Conservation (phyloP, 2,888 invertebrate species). For the Pollenia amentaria region DNA sequence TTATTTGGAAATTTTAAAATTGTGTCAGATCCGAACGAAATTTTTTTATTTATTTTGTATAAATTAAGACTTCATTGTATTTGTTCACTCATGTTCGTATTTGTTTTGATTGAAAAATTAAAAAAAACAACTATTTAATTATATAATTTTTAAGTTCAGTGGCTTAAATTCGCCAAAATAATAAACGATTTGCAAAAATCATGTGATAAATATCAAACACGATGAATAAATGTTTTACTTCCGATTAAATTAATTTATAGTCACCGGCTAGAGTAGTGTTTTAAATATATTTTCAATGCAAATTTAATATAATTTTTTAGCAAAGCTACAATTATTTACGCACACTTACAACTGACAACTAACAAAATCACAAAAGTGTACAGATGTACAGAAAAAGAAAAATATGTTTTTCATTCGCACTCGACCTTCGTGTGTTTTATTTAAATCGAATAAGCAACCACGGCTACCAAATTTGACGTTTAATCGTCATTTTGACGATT, state of each 20-base stretch:
- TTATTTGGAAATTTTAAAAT: slow-evolving; percentile 37
- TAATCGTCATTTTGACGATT: too few species aligned
- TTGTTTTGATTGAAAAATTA: slow-evolving; percentile 24
- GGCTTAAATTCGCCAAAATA: slow-evolving; percentile 43
- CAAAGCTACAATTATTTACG: not conserved
- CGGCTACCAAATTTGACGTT: too few species aligned
- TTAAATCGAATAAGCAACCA: not conserved
- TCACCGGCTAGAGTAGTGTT: slow-evolving; percentile 37
- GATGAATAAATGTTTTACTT: slow-evolving; percentile 43
- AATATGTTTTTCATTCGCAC: not conserved
- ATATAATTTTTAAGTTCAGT: slow-evolving; percentile 47
- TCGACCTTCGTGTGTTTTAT: not conserved
- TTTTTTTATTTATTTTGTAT: slow-evolving; percentile 20
- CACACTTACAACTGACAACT: not conserved
- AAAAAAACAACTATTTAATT: not conserved
- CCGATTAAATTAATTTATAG: slow-evolving; percentile 62
- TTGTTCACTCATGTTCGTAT: slow-evolving; percentile 12
- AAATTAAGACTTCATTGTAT: not conserved
- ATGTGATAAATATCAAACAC: slow-evolving; percentile 57
- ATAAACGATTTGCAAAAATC: slow-evolving; percentile 28
- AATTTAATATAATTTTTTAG: slow-evolving; percentile 25
- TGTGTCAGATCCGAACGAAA: not conserved
- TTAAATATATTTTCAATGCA: slow-evolving; percentile 48
- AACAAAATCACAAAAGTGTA: not conserved
- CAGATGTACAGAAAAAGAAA: not conserved